Percentiles rank a stretch among this genome's conserved stretches.
These are phyloP conservation scores for Seladonia tumulorum DNA, from an alignment of 2,888 invertebrate genomes.

Conservation along the genomic window DNA sequence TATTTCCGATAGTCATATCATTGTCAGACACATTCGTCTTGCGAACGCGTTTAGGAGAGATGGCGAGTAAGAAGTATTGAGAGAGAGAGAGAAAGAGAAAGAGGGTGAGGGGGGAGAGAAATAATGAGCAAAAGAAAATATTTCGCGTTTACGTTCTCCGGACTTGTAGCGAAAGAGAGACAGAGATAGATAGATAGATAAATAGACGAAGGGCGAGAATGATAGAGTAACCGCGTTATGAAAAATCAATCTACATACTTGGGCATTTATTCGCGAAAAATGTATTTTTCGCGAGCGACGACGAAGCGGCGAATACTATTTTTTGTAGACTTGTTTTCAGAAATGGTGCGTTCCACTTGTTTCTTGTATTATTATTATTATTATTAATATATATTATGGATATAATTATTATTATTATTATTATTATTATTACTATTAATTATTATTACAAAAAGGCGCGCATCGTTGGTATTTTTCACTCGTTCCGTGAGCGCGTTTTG, in stretches of 20 bases:
- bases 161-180: background rate
- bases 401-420: slow-evolving; percentile 17
- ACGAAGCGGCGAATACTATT: slow-evolving; percentile 37
- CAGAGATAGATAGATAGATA: background rate
- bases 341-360: slow-evolving; percentile 50
- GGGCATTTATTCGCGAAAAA: slow-evolving; percentile 62
- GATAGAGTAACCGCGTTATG: slow-evolving; percentile 43
- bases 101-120: background rate
- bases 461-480: slow-evolving; percentile 59
- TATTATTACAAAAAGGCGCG: slow-evolving; percentile 43
- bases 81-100: background rate
- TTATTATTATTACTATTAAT: slow-evolving; percentile 48
- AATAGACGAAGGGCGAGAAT: background rate
- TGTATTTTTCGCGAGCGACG: slow-evolving; percentile 34
- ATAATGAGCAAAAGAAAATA: background rate
- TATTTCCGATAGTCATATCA: slow-evolving; percentile 81
- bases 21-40: slow-evolving; percentile 57
- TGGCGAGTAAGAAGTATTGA: background rate
- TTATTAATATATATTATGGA: too few species aligned
- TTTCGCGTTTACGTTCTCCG: background rate
- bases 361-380: slow-evolving; percentile 55
- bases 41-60: slow-evolving; percentile 13
- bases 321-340: slow-evolving; percentile 46
- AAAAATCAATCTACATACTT: slow-evolving; percentile 40
- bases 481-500: slow-evolving; percentile 53